A percentile compares a stretch with the other conserved stretches of the same genome.
Evolutionary conservation across 2,888 invertebrate genomes (phyloP).

Genomic region (Eilema griseolum): DNA sequence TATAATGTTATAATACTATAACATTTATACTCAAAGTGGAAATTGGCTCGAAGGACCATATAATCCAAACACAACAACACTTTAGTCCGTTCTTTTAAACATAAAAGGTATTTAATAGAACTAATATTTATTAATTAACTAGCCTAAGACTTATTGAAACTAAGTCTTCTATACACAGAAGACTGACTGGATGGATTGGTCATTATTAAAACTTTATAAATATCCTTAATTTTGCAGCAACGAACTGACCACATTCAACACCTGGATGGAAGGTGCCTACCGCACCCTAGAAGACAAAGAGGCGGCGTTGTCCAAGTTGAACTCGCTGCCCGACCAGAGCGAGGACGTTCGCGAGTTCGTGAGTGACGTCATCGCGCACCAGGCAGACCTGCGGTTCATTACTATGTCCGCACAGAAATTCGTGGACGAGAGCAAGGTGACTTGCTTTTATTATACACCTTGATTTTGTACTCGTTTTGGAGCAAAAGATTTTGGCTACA

Average conservation of each 20-base stretch:
- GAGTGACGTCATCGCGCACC: slow-evolving; percentile 97
- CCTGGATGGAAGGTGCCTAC: slow-evolving; percentile 94
- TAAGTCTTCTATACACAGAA: too few relatives aligned
- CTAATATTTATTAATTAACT: too few relatives aligned
- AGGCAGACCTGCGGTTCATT: slow-evolving; percentile 97
- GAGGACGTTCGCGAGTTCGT: slow-evolving; percentile 96
- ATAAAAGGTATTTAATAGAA: too few relatives aligned
- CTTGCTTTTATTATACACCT: neutral
- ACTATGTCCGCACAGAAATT: slow-evolving; percentile 99
- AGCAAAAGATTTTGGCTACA: too few relatives aligned
- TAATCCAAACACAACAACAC: too few relatives aligned
- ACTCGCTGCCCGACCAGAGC: slow-evolving; percentile 89
- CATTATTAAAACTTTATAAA: neutral
- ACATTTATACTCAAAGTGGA: too few relatives aligned
- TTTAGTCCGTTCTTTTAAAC: too few relatives aligned
- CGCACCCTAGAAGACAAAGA: slow-evolving; percentile 95
- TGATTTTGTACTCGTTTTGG: too few relatives aligned
- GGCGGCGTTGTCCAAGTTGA: slow-evolving; percentile 92
- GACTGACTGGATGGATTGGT: too few relatives aligned
- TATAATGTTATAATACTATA: too few relatives aligned
- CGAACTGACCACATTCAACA: slow-evolving; percentile 93
- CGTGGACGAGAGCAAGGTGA: slow-evolving; percentile 95
- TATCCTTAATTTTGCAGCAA: slow-evolving; percentile 83
- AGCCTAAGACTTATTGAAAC: too few relatives aligned
- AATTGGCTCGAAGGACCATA: too few relatives aligned